Evolutionary conservation across 2,113 vertebrate species (phyloP).

Genomic region (Dicrurus megarhynchus): DNA sequence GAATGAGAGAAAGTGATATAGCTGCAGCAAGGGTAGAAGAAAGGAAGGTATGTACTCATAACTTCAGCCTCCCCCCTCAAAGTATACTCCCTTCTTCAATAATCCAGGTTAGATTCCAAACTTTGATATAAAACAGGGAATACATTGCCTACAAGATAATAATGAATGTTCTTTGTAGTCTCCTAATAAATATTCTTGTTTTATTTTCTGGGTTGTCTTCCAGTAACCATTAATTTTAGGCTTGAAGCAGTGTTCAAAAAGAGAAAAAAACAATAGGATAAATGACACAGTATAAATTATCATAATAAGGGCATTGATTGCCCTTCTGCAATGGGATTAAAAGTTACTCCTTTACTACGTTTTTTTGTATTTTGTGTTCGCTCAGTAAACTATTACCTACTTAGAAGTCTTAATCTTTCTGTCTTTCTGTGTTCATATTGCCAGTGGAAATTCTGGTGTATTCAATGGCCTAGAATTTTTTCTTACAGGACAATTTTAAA

Average conservation of each 20-base stretch:
- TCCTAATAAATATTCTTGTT: background rate
- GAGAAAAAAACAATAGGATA: background rate
- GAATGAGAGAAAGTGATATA: background rate
- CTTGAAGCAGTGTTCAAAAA: background rate
- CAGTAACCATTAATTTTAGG: background rate
- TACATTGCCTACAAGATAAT: background rate
- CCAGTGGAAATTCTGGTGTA: fast-evolving
- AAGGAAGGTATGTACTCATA: background rate
- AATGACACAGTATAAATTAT: background rate
- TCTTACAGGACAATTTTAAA: background rate
- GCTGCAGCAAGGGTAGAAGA: background rate
- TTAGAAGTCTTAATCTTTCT: background rate
- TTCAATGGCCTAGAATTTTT: background rate
- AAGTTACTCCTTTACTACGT: background rate
- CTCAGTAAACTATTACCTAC: background rate
- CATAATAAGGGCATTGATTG: background rate
- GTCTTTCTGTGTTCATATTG: background rate
- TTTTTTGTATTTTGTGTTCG: background rate
- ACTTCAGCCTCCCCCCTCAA: background rate
- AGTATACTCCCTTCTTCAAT: background rate
- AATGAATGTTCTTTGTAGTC: background rate
- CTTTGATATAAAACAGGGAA: background rate
- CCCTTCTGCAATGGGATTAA: background rate
- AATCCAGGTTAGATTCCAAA: background rate
- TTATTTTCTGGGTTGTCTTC: background rate